Base-by-base conservation (phyloP, 92 coral and sea anemone species). In the Palythoa caribaeorum region DNA sequence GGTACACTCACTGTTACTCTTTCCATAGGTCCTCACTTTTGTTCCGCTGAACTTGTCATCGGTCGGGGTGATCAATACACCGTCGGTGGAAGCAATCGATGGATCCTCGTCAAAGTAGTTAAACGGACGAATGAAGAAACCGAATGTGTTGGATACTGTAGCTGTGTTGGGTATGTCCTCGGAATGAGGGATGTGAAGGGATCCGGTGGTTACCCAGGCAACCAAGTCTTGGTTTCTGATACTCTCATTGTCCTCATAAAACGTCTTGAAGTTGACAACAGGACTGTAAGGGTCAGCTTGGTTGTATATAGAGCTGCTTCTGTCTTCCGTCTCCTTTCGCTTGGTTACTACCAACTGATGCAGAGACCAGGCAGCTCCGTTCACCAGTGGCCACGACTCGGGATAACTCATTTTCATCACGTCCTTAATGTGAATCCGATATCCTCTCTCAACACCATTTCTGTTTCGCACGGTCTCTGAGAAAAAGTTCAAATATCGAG, bases 401-500 rank as follows among this genome's bases (percentile, higher is more conserved):
- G 97, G 95, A 71, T 94, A 94, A 81, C 93, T 90, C 85, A 92
- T 93, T 57, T 90, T 90, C 90, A 90, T 92, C 72, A 92, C 88
- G 90, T 89, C 94, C 36, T 87, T 89, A 51, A 28, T 28, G 28
- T 28, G 28, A 28, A 28, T 28, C 28, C 28, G 28, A 28, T 28
- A 28, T 28, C 28, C 28, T 28, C 28, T 28, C 28, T 28, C 28
- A 28, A 28, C 28, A 28, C 28, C 28, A 28, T 28, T 28, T 28
- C 28, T 28, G 28, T 28, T 28, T 28, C 28, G 28, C 28, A 0
- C 28, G 28, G 28, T 28, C 28, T 28, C 28, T 28, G 28, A 28
- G 28, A 28, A 28, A 28, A 28, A 28, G 28, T 28, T 28, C 28
- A 28, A 28, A 79, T 88, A 87, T 10, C 85, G 86, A 20, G 97